These are phyloP conservation scores for Leuciscus idus DNA, from an alignment of 2,113 vertebrate species.

Conservation along the genomic window DNA sequence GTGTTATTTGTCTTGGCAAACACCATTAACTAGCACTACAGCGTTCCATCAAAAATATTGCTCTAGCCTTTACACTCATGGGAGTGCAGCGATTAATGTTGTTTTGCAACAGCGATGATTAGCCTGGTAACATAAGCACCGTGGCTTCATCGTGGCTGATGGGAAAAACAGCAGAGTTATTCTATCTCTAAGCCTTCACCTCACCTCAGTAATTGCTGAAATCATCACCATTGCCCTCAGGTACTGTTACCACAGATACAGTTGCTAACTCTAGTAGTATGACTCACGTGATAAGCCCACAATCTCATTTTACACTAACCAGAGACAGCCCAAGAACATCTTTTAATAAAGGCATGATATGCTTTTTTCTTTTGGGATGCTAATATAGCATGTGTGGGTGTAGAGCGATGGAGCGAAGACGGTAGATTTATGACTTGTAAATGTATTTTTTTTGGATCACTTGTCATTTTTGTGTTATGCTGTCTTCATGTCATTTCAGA, in stretches of 20 bases:
- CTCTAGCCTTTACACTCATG: background rate
- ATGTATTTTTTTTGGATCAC: background rate
- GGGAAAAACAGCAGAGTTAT: constrained; percentile 29
- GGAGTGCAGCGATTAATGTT: constrained; percentile 14
- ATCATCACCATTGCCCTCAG: constrained; percentile 31
- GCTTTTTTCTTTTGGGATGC: constrained; percentile 9
- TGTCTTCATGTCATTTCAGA: background rate
- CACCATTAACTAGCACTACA: background rate
- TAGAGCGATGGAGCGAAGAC: background rate
- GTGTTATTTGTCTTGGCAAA: constrained; percentile 2
- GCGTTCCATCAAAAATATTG: background rate
- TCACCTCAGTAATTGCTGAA: constrained; percentile 39
- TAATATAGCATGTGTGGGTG: constrained; percentile 7
- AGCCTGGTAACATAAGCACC: background rate
- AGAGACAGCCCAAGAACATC: constrained; percentile 6
- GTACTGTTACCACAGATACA: constrained; percentile 42
- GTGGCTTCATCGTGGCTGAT: constrained; percentile 2
- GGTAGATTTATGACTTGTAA: background rate
- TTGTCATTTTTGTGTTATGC: background rate
- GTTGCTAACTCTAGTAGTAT: constrained; percentile 20
- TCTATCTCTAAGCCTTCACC: constrained; percentile 23
- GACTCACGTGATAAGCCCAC: constrained; percentile 29
- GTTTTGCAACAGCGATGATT: background rate
- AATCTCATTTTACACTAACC: constrained; percentile 38
- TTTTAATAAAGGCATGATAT: constrained; percentile 32